Base-by-base conservation (phyloP, 1,140 invertebrate species). In the Magallana gigas region DNA sequence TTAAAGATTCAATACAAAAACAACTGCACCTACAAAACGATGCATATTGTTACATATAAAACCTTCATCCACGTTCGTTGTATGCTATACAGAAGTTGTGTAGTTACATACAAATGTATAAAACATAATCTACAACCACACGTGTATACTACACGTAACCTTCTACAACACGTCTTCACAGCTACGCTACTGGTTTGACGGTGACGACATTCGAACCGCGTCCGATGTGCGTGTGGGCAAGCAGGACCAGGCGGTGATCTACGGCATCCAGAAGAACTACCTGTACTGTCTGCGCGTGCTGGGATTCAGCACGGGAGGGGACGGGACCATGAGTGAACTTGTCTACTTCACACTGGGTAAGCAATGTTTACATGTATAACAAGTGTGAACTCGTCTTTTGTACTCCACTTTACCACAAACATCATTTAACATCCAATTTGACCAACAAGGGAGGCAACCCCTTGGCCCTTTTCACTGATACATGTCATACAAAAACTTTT, bases 291-390 rank as follows among this genome's bases (percentile, higher is more conserved):
- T 99, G 92, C 96, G 98, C 94, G 97, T 99, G 1, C 95, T 99
- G 6, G 98, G 97, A 0, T 99, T 96, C 94, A 98, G 98, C 23
- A 97, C 97, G 90, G 98, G 98, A 48, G 98, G 98, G 0, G 98
- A 99, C 94, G 98, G 98, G 0, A 96, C 98, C 76, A 98, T 98
- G 97, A 98, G 98, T 80, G 98, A 98, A 88, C 98, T 98, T 0
- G 18, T 87, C 9, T 87, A 88, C 64, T 90, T 90, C 29, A 88
- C 89, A 62, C 57, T 90, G 81, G 89, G 89, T 89, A 29, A 76
- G 9, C 23, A 48, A 2, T 48, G 36, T 48, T 48, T 48, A 48
- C 36, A 48, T 48, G 36, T 48, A 48, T 23, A 1, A 23, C 23
- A 23, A 23, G 23, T 23, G 23, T 23, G 23, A 23, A 23, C 36